A percentile compares a stretch with the other conserved stretches of the same genome.
phyloP scores from a whole-genome alignment of 2,888 invertebrate genomes.

The Ornithoptera alexandrae region DNA sequence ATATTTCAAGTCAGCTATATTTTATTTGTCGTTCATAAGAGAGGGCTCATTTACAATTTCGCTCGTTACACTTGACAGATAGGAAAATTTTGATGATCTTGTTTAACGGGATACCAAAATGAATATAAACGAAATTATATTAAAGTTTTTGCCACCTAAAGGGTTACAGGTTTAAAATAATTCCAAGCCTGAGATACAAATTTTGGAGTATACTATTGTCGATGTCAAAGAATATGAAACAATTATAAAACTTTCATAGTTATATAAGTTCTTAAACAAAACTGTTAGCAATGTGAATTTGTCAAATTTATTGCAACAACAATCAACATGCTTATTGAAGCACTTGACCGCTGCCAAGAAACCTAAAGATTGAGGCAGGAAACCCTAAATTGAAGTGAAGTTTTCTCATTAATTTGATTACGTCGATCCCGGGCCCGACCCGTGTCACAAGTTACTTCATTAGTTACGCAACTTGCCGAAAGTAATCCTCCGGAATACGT shows the following conservation, averaged over 20 bases:
- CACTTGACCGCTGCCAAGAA: slow-evolving; percentile 73
- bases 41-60: no score
- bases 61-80: no score
- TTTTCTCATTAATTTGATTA: slow-evolving; percentile 80
- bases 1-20: no score
- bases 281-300: neutral
- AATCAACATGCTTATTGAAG: slow-evolving; percentile 53
- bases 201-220: neutral
- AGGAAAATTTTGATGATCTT: neutral
- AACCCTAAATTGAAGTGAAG: slow-evolving; percentile 77
- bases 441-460: slow-evolving; percentile 80
- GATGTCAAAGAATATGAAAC: neutral
- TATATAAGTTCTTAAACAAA: neutral
- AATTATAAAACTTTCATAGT: neutral
- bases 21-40: no score
- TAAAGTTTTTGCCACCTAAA: neutral
- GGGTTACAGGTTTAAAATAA: neutral
- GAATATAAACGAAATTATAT: neutral
- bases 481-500: slow-evolving; percentile 74
- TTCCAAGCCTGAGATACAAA: neutral
- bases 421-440: slow-evolving; percentile 77
- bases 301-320: slow-evolving; percentile 35
- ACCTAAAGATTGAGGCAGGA: slow-evolving; percentile 74
- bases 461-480: slow-evolving; percentile 76
- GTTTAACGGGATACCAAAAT: neutral